phyloP scores from a whole-genome alignment of 2,888 invertebrate species.

The Abrostola triplasia region DNA sequence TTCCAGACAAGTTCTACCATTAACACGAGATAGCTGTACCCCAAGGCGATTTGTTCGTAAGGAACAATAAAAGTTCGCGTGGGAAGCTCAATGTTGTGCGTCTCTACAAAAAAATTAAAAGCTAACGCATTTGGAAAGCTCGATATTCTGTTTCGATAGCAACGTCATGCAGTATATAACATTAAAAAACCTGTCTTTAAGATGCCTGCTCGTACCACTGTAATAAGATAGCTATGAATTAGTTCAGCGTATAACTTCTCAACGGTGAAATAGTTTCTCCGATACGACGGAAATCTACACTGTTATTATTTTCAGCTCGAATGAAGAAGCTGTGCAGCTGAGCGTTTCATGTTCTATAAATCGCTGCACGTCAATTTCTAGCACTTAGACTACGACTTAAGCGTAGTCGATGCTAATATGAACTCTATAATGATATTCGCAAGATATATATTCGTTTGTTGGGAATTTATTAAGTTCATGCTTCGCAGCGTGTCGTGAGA shows the following conservation, averaged over 20 bases:
- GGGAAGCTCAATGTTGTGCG: slow-evolving; percentile 34
- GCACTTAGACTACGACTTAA: slow-evolving; percentile 22
- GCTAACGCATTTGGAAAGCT: slow-evolving; percentile 23
- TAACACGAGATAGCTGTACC: slow-evolving; percentile 43
- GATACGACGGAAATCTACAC: slow-evolving; percentile 16
- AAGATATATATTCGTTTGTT: slow-evolving; percentile 48
- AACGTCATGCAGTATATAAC: slow-evolving; percentile 28
- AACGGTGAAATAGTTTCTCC: slow-evolving; percentile 19
- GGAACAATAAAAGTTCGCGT: slow-evolving; percentile 49
- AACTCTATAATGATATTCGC: slow-evolving; percentile 19
- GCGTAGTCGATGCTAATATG: slow-evolving; percentile 16
- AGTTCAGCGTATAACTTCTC: slow-evolving; percentile 14
- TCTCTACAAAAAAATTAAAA: slow-evolving; percentile 35
- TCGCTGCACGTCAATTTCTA: slow-evolving; percentile 43
- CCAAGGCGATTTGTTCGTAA: slow-evolving; percentile 51
- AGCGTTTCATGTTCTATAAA: slow-evolving; percentile 54
- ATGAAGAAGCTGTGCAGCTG: slow-evolving; percentile 45
- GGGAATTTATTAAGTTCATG: slow-evolving; percentile 30
- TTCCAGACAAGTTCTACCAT: slow-evolving; percentile 44
- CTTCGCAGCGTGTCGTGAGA: slow-evolving; percentile 33
- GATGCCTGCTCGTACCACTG: slow-evolving; percentile 11
- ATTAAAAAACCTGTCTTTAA: slow-evolving; percentile 10
- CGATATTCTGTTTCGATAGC: slow-evolving; percentile 38
- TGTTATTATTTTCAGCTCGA: slow-evolving; percentile 50
- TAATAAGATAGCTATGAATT: slow-evolving; percentile 6